Percentiles rank a stretch among this genome's conserved stretches.
These are phyloP conservation scores for Anguilla rostrata DNA, from an alignment of 2,113 vertebrate genomes.

Conservation along the genomic window DNA sequence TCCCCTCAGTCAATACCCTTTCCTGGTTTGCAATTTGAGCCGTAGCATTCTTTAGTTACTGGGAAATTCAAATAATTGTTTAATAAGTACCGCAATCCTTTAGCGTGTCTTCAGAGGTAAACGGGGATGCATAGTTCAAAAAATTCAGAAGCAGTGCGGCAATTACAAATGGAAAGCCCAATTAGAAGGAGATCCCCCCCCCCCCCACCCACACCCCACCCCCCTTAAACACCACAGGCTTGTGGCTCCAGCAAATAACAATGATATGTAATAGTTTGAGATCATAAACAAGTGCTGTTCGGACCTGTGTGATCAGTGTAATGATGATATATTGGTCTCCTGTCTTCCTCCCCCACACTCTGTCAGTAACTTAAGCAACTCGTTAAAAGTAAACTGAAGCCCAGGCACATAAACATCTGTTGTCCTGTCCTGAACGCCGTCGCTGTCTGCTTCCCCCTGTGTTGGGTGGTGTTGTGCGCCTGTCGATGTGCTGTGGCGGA, in stretches of 20 bases:
- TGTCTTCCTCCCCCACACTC: conserved; percentile 25
- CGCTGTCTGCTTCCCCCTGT: conserved; percentile 18
- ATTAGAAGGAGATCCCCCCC: conserved; percentile 22
- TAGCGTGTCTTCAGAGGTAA: conserved; percentile 9
- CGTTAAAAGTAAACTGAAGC: conserved; percentile 22
- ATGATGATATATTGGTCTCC: conserved; percentile 39
- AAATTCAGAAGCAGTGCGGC: conserved; percentile 31
- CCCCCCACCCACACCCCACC: too few species aligned
- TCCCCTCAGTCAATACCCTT: not conserved
- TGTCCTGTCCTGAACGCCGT: not conserved
- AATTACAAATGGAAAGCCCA: conserved; percentile 33
- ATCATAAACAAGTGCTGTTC: conserved; percentile 39
- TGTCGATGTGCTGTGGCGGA: not conserved
- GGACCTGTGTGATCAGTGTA: conserved; percentile 49
- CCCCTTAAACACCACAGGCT: conserved; percentile 25
- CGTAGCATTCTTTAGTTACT: not conserved
- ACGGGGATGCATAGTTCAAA: conserved; percentile 27
- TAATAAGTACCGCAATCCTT: conserved; percentile 14
- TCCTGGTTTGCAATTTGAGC: not conserved
- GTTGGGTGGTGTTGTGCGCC: not conserved
- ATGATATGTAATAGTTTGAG: conserved; percentile 36
- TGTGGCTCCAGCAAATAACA: conserved; percentile 32
- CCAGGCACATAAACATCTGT: conserved; percentile 17
- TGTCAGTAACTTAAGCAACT: conserved; percentile 30
- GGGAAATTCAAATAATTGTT: conserved; percentile 15